Evolutionary conservation across 2,888 invertebrate genomes (phyloP).

Genomic region (Dilophus febrilis): DNA sequence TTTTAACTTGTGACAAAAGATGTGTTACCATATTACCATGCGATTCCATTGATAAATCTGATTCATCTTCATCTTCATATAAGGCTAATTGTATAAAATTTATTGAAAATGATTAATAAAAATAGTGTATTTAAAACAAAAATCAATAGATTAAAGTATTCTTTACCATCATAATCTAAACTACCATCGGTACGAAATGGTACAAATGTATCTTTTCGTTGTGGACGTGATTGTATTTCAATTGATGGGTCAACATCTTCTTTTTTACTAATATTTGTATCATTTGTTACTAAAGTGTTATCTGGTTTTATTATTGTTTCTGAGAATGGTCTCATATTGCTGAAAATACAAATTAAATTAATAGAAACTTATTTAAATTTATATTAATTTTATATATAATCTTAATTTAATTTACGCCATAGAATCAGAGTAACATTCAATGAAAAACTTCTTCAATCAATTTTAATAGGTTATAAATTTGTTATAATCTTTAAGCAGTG

Average conservation of each 20-base stretch:
- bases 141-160: conserved; percentile 3
- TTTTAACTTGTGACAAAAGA: conserved; percentile 91
- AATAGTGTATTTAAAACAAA: conserved; percentile 4
- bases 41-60: conserved; percentile 82
- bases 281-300: neutral
- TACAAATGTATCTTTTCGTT: conserved; percentile 11
- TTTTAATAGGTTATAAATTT: too few species aligned
- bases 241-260: conserved; percentile 3
- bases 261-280: neutral
- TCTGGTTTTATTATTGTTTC: neutral
- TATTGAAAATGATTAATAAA: conserved; percentile 4
- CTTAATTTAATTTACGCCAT: too few species aligned
- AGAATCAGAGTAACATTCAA: too few species aligned
- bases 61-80: conserved; percentile 80
- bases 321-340: conserved; percentile 10
- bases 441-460: too few species aligned
- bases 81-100: conserved; percentile 38
- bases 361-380: neutral
- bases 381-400: too few species aligned
- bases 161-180: conserved; percentile 62
- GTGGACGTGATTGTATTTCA: conserved; percentile 9
- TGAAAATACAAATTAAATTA: conserved; percentile 4
- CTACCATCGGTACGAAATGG: conserved; percentile 47
- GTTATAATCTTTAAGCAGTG: too few species aligned
- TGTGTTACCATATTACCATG: conserved; percentile 97